Conservation (phyloP, 2,113 vertebrate species). For the Narcine bancroftii region DNA sequence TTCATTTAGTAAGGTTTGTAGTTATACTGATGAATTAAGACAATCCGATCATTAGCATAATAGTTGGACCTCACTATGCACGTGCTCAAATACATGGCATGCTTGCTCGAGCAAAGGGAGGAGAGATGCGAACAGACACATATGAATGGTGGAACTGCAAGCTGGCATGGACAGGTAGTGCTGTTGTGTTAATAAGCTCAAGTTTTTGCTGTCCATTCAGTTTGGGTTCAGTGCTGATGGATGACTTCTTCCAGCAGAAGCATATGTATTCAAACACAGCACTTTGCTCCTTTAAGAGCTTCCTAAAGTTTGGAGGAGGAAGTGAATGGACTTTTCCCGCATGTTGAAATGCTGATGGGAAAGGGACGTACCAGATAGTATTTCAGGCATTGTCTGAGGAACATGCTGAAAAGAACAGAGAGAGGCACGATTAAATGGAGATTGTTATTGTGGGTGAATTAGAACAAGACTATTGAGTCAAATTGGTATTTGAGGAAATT, state of each 20-base stretch:
- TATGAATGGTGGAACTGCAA: neutral
- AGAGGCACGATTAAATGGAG: too few relatives aligned
- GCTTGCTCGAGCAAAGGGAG: too few relatives aligned
- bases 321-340: neutral
- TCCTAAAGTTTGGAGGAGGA: constrained; percentile 39
- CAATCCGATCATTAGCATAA: neutral
- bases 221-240: constrained; percentile 41
- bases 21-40: neutral
- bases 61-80: neutral
- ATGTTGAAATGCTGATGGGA: neutral
- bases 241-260: constrained; percentile 48
- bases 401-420: too few relatives aligned
- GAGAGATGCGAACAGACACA: too few relatives aligned
- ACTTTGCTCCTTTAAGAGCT: constrained; percentile 41
- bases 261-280: constrained; percentile 52
- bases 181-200: constrained; percentile 57
- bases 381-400: neutral
- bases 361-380: neutral
- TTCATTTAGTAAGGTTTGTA: neutral
- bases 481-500: neutral
- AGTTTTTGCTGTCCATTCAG: constrained; percentile 53
- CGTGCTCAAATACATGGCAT: neutral
- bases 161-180: constrained; percentile 40
- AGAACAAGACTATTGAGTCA: neutral
- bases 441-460: neutral